These are phyloP conservation scores for Falco cherrug DNA, from an alignment of 2,797 vertebrate genomes.

Conservation along the genomic window DNA sequence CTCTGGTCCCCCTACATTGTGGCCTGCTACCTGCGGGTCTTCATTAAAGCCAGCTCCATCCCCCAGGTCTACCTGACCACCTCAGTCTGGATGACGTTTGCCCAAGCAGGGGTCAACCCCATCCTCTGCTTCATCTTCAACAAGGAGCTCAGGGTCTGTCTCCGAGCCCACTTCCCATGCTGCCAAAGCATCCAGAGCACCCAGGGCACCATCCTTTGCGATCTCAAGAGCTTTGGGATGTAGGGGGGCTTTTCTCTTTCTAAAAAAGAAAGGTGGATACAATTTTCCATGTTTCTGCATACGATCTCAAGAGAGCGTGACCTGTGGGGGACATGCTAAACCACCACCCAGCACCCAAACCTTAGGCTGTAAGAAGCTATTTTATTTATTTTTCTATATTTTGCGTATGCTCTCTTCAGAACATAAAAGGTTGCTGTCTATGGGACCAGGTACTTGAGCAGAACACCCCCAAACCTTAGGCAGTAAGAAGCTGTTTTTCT, in stretches of 20 bases:
- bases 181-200: slow-evolving; percentile 88
- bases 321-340: slow-evolving; percentile 39
- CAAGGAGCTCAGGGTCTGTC: slow-evolving; percentile 90
- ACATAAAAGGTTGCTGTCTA: slow-evolving; percentile 53
- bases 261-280: slow-evolving; percentile 27
- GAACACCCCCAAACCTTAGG: slow-evolving; percentile 58
- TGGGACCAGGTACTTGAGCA: slow-evolving; percentile 53
- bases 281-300: slow-evolving; percentile 57
- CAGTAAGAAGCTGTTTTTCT: slow-evolving; percentile 68
- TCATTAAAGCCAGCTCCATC: slow-evolving; percentile 85
- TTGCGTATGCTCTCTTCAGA: slow-evolving; percentile 68
- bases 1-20: slow-evolving; percentile 95
- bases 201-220: slow-evolving; percentile 88
- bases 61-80: slow-evolving; percentile 91
- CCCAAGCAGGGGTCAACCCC: slow-evolving; percentile 93
- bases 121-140: slow-evolving; percentile 96
- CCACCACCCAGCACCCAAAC: slow-evolving; percentile 50
- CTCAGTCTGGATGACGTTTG: slow-evolving; percentile 95
- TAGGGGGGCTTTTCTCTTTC: slow-evolving; percentile 59
- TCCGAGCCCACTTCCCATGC: slow-evolving; percentile 88
- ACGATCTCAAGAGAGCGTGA: slow-evolving; percentile 50
- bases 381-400: slow-evolving; percentile 74
- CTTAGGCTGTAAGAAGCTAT: slow-evolving; percentile 68
- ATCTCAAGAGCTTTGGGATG: slow-evolving; percentile 79
- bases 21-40: slow-evolving; percentile 91